Conservation (phyloP, 2,888 invertebrate genomes). For the Drosophila infuscata region DNA sequence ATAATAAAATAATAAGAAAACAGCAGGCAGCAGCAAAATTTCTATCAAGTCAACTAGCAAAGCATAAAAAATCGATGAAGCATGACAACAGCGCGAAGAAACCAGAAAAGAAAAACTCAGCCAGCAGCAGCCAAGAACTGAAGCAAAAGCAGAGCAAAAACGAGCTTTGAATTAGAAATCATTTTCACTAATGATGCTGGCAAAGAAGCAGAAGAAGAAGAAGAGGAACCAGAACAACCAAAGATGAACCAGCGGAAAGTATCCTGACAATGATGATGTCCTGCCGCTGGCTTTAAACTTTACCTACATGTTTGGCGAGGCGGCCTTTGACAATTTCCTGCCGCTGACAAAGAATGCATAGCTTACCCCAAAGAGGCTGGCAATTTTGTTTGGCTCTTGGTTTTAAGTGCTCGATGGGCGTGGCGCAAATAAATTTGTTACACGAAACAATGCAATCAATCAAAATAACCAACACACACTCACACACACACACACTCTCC, state of each 20-base stretch:
- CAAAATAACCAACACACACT: conserved; percentile 72
- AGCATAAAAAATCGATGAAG: conserved; percentile 73
- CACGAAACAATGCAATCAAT: conserved; percentile 78
- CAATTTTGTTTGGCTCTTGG: conserved; percentile 30
- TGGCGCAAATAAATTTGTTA: conserved; percentile 71
- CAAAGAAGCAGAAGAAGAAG: conserved; percentile 12
- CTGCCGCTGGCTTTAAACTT: conserved; percentile 43
- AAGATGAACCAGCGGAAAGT: conserved; percentile 30
- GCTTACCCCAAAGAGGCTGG: conserved; percentile 28
- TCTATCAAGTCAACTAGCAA: conserved; percentile 69
- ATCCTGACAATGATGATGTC: conserved; percentile 12
- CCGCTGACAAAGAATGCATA: conserved; percentile 53
- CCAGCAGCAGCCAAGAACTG: too few relatives aligned
- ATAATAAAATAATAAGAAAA: background rate
- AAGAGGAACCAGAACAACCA: conserved; percentile 21
- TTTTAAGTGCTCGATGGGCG: conserved; percentile 54
- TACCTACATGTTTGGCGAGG: conserved; percentile 32
- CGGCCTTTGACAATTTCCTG: conserved; percentile 62
- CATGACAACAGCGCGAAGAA: conserved; percentile 63
- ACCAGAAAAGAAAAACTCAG: conserved; percentile 39
- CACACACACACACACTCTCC: conserved; percentile 36
- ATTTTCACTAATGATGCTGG: conserved; percentile 72
- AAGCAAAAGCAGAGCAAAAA: conserved; percentile 31
- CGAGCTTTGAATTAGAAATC: conserved; percentile 71
- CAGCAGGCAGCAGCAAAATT: conserved; percentile 34